A percentile compares a stretch with the other conserved stretches of the same genome.
These are phyloP conservation scores for Cantharis rufa DNA, from an alignment of 2,888 invertebrate genomes.

Conservation along the genomic window DNA sequence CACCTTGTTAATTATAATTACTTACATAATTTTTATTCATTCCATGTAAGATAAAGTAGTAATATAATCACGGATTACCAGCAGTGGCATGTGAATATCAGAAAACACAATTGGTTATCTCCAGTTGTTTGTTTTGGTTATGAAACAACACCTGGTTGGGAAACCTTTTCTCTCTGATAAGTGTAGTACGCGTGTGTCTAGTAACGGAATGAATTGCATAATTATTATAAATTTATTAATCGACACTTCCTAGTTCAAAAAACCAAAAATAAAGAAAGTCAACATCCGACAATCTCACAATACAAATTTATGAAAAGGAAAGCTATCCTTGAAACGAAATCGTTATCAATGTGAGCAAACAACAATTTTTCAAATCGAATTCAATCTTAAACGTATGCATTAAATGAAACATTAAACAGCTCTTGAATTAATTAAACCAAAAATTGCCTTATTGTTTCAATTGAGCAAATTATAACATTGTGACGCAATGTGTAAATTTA, in stretches of 20 bases:
- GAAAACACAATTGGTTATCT: neutral
- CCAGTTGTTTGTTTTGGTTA: neutral
- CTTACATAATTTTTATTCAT: neutral
- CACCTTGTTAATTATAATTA: neutral
- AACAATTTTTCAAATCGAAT: neutral
- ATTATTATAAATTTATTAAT: neutral
- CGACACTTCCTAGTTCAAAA: neutral
- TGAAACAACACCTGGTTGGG: neutral
- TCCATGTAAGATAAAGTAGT: neutral
- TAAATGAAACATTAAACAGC: neutral
- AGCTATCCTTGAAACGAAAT: neutral
- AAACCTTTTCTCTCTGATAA: neutral
- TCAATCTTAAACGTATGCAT: neutral
- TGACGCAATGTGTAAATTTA: neutral
- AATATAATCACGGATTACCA: neutral
- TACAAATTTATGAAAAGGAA: neutral
- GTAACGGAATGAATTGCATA: neutral
- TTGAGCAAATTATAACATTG: neutral
- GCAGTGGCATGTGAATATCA: neutral
- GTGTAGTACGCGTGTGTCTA: neutral
- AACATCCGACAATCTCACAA: neutral
- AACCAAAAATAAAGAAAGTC: neutral
- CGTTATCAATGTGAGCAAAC: neutral
- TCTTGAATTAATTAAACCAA: neutral
- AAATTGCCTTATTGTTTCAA: slow-evolving; percentile 1